Base-by-base conservation (phyloP, 2,113 vertebrate genomes). In the Tragelaphus scriptus region DNA sequence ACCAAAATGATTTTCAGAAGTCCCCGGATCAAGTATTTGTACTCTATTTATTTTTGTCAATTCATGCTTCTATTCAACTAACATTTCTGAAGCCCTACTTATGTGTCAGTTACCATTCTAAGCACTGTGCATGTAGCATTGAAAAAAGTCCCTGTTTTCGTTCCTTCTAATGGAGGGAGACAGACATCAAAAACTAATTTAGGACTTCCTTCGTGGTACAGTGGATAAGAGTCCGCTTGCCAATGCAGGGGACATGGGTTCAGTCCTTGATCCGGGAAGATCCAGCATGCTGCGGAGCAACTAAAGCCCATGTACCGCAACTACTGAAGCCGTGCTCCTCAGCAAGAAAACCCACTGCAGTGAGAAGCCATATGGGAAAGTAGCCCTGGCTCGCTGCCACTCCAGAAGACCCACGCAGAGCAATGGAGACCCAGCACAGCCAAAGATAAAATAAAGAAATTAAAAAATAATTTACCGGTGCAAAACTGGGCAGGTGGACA, bases 401-500 rank as follows among this genome's bases (percentile, higher is more conserved):
- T 75, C 5, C 10, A 13, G n/a, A 23, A 40, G n/a, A 40, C 19
- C 36, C 68, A 25, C 5, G 19, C 68, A 40, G n/a, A 13, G 68
- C 68, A 6, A 40, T 0, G 0, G n/a, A 36, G 68, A 71, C 68
- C 19, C 12, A 15, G 44, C 14, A 0, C 25, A 15, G 75, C 40
- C 75, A 79, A 47, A 47, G 13, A 2, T 17, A 26, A 36, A 47
- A 2, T 19, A 17, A 68, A n/a, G 17, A 58, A 11, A 26, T 5
- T 14, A 58, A 17, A 28, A 11, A 58, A 12, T 17, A 26, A n/a
- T 14, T 3, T 1, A 12, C 44, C 53, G 40, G 17, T 25, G 47
- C 17, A 26, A 14, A 79, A 88, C 40, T 32, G 5, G 21, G 2
- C 1, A 1, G 1, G 40, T 8, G n/a, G 53, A 7, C 0, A 0